Evolutionary conservation across 2,113 vertebrate genomes (phyloP), one percentile per base, ranked within the genome.

Genomic region (Hydrochoerus hydrochaeris): DNA sequence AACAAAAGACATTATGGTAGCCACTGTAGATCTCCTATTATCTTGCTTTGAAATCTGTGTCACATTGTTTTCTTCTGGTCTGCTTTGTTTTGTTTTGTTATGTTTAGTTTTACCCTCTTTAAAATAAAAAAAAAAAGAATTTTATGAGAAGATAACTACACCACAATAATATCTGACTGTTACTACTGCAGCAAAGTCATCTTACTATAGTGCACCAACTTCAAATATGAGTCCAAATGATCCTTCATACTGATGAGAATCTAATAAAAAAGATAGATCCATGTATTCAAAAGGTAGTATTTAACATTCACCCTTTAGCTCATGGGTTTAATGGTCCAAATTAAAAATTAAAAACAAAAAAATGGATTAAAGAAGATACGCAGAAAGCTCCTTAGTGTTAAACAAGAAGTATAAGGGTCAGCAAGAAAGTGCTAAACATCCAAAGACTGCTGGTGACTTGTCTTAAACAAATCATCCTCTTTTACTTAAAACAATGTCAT

Each of bases 331-430:
- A 86, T 57, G 16, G 54, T 54, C 12, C 35, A 78, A 95, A 93
- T 95, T 91, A 97, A 96, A 97, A 85, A 32, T 82, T 87, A 84
- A 90, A 75, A 30, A 57, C 52, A 96, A 88, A 35, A 1, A 30
- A n/a, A 92, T 85, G 13, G 38, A 49, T 84, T 90, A 28, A 35
- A 73, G 85, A 85, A 85, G 28, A 82, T 32, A 73, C 14, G 75
- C 71, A 62, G 28, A 71, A 86, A 83, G 6, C 32, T 73, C 17
- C 17, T 88, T 52, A 73, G 26, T 58, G 54, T 12, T 82, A 71
- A 90, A 88, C 65, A 87, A 85, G 49, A 84, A 81, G 41, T 17
- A 52, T 0, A 69, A 19, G 1, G 3, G 32, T 91, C 65, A 96
- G 6, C 16, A 93, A 84, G 54, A 86, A n/a, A 28, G 77, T 20